These are phyloP conservation scores for Anguilla marmorata DNA, from an alignment of 2,797 vertebrate species.

Conservation along the genomic window DNA sequence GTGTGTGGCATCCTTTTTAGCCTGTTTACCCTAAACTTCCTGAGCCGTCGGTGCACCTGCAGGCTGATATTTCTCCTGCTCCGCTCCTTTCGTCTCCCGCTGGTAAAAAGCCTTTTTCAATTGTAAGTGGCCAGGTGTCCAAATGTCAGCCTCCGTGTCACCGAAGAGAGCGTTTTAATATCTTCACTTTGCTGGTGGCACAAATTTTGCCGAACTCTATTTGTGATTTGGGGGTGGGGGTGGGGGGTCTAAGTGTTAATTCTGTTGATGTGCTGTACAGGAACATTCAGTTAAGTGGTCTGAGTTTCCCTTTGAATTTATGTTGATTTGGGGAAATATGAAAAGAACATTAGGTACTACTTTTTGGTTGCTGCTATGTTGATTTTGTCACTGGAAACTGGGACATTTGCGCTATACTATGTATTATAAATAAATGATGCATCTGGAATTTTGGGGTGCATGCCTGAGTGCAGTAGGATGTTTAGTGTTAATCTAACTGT, in stretches of 20 bases:
- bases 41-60: slow-evolving; percentile 42
- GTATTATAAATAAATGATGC: slow-evolving; percentile 41
- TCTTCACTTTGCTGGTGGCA: background rate
- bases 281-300: too few relatives aligned
- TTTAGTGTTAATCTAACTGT: background rate
- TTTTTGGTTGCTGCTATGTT: slow-evolving; percentile 48
- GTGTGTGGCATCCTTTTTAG: background rate
- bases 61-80: slow-evolving; percentile 29
- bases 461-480: background rate
- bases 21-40: background rate
- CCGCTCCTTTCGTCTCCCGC: slow-evolving; percentile 13
- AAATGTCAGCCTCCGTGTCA: slow-evolving; percentile 35
- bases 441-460: background rate
- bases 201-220: slow-evolving; percentile 5
- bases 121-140: slow-evolving; percentile 26
- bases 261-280: background rate
- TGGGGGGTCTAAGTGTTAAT: background rate
- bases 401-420: slow-evolving; percentile 52
- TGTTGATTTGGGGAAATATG: slow-evolving; percentile 61
- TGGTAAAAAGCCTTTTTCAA: background rate
- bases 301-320: slow-evolving; percentile 49
- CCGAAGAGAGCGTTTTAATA: slow-evolving; percentile 6
- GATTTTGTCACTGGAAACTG: slow-evolving; percentile 49
- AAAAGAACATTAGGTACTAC: slow-evolving; percentile 58
- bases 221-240: background rate